phyloP scores from a whole-genome alignment of 2,113 vertebrate species.

The Oryzias celebensis region DNA sequence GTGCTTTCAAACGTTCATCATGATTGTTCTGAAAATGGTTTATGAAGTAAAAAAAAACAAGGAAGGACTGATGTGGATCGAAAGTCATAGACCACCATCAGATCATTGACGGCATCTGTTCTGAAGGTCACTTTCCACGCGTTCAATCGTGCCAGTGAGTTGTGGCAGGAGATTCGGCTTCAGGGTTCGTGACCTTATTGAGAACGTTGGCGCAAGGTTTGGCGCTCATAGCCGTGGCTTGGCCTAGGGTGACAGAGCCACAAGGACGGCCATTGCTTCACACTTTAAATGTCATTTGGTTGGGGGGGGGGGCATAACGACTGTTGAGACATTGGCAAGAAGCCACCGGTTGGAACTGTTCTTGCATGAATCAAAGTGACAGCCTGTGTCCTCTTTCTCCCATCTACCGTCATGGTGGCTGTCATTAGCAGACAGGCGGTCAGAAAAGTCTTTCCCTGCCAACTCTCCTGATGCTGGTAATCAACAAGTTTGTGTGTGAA shows the following conservation, averaged over 20 bases:
- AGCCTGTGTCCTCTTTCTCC: conserved; percentile 60
- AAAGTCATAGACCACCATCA: conserved; percentile 7
- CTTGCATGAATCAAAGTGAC: conserved; percentile 72
- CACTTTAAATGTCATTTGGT: conserved; percentile 70
- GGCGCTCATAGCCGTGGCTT: conserved; percentile 31
- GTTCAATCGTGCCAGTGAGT: conserved; percentile 40
- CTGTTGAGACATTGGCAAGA: conserved; percentile 61
- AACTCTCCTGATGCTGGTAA: conserved; percentile 48
- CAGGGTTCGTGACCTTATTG: conserved; percentile 51
- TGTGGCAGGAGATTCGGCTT: conserved; percentile 40
- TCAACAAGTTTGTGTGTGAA: conserved; percentile 66
- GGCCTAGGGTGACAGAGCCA: conserved; percentile 61
- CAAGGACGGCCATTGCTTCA: conserved; percentile 70
- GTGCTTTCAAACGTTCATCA: no score
- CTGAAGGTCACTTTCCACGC: conserved; percentile 54
- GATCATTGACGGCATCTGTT: conserved; percentile 30
- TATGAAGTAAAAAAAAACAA: background rate
- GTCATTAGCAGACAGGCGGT: conserved; percentile 67
- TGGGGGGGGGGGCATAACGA: conserved; percentile 50
- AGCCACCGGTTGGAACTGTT: conserved; percentile 54
- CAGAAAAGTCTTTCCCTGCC: conserved; percentile 51
- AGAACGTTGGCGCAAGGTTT: conserved; percentile 55
- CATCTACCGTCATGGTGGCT: conserved; percentile 57
- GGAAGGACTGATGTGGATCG: background rate
- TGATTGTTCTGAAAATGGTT: no score